Conservation (phyloP, 2,888 invertebrate species). For the Drosophila buzzatii region DNA sequence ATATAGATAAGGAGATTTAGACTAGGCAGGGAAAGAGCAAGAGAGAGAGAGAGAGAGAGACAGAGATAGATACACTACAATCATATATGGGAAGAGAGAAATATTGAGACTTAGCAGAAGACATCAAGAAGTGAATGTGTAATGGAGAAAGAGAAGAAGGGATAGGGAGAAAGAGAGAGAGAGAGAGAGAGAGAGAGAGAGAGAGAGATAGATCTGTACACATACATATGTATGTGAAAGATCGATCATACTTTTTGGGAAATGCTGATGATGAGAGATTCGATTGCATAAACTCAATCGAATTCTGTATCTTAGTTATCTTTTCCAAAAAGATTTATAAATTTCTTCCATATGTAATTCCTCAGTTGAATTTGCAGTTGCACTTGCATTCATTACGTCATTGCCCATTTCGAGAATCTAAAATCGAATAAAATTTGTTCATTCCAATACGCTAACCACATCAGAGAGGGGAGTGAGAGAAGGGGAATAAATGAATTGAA, state of each 20-base stretch:
- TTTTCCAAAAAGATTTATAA: background rate
- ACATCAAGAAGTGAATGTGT: no score
- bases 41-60: background rate
- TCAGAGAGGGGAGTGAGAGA: background rate
- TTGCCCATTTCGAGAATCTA: background rate
- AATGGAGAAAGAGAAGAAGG: background rate
- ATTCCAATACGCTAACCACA: background rate
- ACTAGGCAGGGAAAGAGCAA: background rate
- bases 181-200: background rate
- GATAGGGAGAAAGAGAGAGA: background rate
- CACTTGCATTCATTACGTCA: background rate
- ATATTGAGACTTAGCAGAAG: background rate
- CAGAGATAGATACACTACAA: background rate
- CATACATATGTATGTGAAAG: background rate
- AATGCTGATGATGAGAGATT: background rate
- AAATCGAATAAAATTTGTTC: background rate
- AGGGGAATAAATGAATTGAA: slow-evolving; percentile 1
- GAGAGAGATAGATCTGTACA: no score
- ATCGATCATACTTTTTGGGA: background rate
- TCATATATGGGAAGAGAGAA: background rate
- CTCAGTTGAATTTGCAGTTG: background rate
- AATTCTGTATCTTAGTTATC: background rate
- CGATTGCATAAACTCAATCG: background rate
- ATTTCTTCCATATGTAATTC: background rate
- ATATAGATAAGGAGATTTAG: background rate